These are phyloP conservation scores for Elmis aenea DNA, from an alignment of 2,888 invertebrate genomes.

Conservation along the genomic window DNA sequence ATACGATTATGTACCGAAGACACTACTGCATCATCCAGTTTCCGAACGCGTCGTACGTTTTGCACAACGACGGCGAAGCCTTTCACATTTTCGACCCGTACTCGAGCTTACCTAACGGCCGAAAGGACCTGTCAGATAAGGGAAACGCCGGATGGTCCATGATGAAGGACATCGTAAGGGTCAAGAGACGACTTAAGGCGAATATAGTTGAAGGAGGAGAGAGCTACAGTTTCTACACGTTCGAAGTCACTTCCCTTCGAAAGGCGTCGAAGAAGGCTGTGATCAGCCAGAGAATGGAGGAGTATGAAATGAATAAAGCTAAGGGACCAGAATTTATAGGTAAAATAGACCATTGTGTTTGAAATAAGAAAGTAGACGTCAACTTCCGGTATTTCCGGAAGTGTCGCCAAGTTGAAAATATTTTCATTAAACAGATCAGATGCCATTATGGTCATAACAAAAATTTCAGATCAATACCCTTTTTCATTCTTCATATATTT, in stretches of 20 bases:
- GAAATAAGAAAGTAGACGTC: too few species aligned
- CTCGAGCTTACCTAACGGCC: constrained; percentile 12
- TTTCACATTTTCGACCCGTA: constrained; percentile 63
- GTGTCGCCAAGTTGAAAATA: too few species aligned
- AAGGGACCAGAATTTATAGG: constrained; percentile 43
- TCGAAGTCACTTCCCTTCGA: constrained; percentile 54
- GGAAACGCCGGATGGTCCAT: constrained; percentile 49
- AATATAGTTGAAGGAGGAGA: constrained; percentile 31
- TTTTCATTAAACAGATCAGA: too few species aligned
- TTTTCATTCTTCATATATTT: too few species aligned
- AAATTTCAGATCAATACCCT: too few species aligned
- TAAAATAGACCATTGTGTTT: too few species aligned
- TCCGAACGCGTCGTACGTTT: constrained; percentile 52
- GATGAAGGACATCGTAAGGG: constrained; percentile 43
- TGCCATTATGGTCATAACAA: too few species aligned
- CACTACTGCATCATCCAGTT: constrained; percentile 57
- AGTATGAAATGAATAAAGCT: constrained; percentile 43
- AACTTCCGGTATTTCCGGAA: too few species aligned
- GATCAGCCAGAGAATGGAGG: constrained; percentile 46
- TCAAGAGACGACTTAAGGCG: constrained; percentile 42
- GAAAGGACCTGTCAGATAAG: constrained; percentile 7
- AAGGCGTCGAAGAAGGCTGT: constrained; percentile 50
- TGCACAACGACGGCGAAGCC: constrained; percentile 53
- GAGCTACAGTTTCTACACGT: constrained; percentile 52
- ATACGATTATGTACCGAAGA: constrained; percentile 40